phyloP scores from a whole-genome alignment of 2,888 invertebrate species.

The Heliconius charithonia region DNA sequence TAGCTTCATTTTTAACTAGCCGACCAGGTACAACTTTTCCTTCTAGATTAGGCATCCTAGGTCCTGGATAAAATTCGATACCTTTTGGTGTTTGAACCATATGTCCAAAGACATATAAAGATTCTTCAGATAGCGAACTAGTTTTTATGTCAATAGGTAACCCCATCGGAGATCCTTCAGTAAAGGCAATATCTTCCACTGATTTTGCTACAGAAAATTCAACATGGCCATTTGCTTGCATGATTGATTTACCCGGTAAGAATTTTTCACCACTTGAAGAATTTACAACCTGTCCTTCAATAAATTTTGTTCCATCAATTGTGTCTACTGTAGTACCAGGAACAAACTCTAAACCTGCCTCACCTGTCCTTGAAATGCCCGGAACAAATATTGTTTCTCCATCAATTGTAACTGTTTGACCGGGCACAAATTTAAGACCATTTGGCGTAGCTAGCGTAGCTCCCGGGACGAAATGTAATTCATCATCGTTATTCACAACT shows the following conservation, averaged over 20 bases:
- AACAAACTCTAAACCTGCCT: slow-evolving; percentile 78
- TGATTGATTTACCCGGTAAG: slow-evolving; percentile 84
- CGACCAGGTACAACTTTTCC: slow-evolving; percentile 87
- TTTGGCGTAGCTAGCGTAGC: slow-evolving; percentile 85
- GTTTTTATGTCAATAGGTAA: slow-evolving; percentile 84
- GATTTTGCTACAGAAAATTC: slow-evolving; percentile 85
- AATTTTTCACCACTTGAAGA: slow-evolving; percentile 85
- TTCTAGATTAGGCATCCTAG: slow-evolving; percentile 75
- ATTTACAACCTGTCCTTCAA: slow-evolving; percentile 86
- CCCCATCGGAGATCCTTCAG: slow-evolving; percentile 81
- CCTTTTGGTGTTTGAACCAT: slow-evolving; percentile 86
- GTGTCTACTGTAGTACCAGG: slow-evolving; percentile 86
- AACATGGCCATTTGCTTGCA: slow-evolving; percentile 77
- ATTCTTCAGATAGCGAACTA: slow-evolving; percentile 78
- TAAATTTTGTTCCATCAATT: slow-evolving; percentile 85
- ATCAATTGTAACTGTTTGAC: slow-evolving; percentile 82
- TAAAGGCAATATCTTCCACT: slow-evolving; percentile 82
- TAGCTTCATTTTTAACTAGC: slow-evolving; percentile 84
- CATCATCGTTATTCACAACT: slow-evolving; percentile 81
- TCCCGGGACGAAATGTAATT: slow-evolving; percentile 85
- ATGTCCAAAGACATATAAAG: slow-evolving; percentile 85
- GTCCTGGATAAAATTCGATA: slow-evolving; percentile 86
- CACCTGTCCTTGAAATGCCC: slow-evolving; percentile 79
- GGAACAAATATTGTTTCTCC: slow-evolving; percentile 85
- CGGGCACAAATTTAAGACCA: slow-evolving; percentile 86